phyloP scores from a whole-genome alignment of 2,797 vertebrate genomes.

The Bryconaethiops microstoma region DNA sequence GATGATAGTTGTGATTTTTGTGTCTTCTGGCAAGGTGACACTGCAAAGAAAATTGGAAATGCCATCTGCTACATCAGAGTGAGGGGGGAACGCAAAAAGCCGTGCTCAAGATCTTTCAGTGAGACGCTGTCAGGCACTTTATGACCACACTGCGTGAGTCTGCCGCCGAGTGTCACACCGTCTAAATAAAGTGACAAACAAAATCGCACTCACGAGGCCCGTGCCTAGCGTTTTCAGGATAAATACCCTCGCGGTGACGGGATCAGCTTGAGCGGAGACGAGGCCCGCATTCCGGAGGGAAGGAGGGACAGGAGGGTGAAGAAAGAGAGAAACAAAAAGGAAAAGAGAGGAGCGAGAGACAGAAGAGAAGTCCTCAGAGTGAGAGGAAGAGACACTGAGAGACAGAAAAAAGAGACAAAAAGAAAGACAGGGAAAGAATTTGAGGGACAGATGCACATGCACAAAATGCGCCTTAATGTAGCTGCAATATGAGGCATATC shows the following conservation, averaged over 20 bases:
- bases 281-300: slow-evolving; percentile 8
- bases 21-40: slow-evolving; percentile 64
- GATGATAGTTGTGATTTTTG: slow-evolving; percentile 43
- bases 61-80: slow-evolving; percentile 61
- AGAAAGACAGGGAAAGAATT: neutral
- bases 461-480: too few relatives aligned
- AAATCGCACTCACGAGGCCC: slow-evolving; percentile 76
- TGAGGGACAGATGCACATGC: too few relatives aligned
- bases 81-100: slow-evolving; percentile 45
- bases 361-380: neutral
- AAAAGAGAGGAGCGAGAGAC: neutral
- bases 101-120: slow-evolving; percentile 56
- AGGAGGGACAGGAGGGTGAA: neutral
- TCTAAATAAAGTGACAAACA: slow-evolving; percentile 83
- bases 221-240: slow-evolving; percentile 70
- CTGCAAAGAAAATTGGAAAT: slow-evolving; percentile 62
- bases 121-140: slow-evolving; percentile 66
- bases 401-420: neutral
- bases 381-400: neutral
- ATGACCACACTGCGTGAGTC: slow-evolving; percentile 68
- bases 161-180: slow-evolving; percentile 73
- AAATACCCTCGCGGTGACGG: slow-evolving; percentile 66
- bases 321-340: neutral
- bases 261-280: slow-evolving; percentile 25
- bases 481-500: too few relatives aligned